A percentile compares a stretch with the other conserved stretches of the same genome.
Evolutionary conservation across 2,113 vertebrate genomes (phyloP).

Genomic region (Atlantisia rogersi): DNA sequence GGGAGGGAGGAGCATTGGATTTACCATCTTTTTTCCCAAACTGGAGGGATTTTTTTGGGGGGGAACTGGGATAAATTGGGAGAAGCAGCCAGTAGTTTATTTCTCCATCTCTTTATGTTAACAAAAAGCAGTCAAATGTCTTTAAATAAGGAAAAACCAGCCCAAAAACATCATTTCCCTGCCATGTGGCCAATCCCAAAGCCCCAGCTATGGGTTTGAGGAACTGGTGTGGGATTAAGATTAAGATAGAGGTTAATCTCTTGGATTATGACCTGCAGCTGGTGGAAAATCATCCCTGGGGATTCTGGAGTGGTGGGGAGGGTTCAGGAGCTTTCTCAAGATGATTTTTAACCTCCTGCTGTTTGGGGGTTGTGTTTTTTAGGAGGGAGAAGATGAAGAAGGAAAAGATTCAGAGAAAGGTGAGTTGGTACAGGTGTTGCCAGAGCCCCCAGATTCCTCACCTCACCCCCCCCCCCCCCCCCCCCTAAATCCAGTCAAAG

Average conservation of each 20-base stretch:
- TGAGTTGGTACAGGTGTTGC: constrained; percentile 10
- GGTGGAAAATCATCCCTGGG: too few species aligned
- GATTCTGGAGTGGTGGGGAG: too few species aligned
- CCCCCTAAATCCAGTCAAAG: not conserved
- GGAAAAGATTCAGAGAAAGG: constrained; percentile 74
- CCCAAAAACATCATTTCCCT: too few species aligned
- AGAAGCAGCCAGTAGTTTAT: not conserved
- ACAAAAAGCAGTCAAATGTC: rapidly evolving
- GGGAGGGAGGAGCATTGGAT: not conserved
- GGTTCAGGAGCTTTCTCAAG: too few species aligned
- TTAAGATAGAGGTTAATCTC: too few species aligned
- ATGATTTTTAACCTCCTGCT: not conserved
- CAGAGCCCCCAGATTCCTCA: too few species aligned
- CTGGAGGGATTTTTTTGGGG: rapidly evolving
- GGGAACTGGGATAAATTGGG: rapidly evolving
- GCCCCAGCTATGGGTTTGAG: rapidly evolving
- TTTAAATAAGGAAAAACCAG: not conserved
- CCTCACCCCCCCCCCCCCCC: too few species aligned
- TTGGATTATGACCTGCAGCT: not conserved
- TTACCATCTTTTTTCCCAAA: not conserved
- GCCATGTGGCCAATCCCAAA: rapidly evolving
- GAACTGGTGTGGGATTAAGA: too few species aligned
- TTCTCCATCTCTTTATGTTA: rapidly evolving
- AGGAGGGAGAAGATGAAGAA: constrained; percentile 76
- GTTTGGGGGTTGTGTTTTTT: not conserved